Evolutionary conservation across 2,113 vertebrate species (phyloP).

Genomic region (Salvelinus namaycush): DNA sequence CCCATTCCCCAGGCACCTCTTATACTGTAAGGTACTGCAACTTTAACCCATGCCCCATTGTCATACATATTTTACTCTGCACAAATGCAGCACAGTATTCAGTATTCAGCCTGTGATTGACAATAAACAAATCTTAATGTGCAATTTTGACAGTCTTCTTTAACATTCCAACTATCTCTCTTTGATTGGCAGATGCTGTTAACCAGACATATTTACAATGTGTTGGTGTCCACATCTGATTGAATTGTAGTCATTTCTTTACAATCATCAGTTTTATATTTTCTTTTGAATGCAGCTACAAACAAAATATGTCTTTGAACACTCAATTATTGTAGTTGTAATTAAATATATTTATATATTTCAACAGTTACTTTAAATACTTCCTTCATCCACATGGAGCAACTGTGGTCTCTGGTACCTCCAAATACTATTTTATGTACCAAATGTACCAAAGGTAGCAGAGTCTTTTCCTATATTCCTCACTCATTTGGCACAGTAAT

Average conservation of each 20-base stretch:
- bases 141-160: conserved; percentile 2
- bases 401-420: conserved; percentile 9
- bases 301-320: conserved; percentile 66
- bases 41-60: neutral
- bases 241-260: conserved; percentile 20
- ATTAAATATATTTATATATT: conserved; percentile 60
- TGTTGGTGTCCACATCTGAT: conserved; percentile 35
- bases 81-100: conserved; percentile 21
- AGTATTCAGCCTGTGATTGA: conserved; percentile 32
- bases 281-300: conserved; percentile 45
- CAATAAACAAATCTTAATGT: conserved; percentile 27
- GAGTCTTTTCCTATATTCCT: neutral
- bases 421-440: neutral
- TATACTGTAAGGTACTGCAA: neutral
- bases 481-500: neutral
- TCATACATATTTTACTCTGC: conserved; percentile 1
- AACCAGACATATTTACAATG: conserved; percentile 54
- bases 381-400: conserved; percentile 41
- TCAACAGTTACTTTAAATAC: conserved; percentile 45
- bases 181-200: neutral
- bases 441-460: neutral
- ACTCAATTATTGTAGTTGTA: conserved; percentile 50
- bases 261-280: conserved; percentile 28
- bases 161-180: neutral
- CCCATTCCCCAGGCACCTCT: neutral